Evolutionary conservation across 2,797 vertebrate genomes (phyloP), one percentile per base, ranked within the genome.

Genomic region (Tauraco hartlaubi): DNA sequence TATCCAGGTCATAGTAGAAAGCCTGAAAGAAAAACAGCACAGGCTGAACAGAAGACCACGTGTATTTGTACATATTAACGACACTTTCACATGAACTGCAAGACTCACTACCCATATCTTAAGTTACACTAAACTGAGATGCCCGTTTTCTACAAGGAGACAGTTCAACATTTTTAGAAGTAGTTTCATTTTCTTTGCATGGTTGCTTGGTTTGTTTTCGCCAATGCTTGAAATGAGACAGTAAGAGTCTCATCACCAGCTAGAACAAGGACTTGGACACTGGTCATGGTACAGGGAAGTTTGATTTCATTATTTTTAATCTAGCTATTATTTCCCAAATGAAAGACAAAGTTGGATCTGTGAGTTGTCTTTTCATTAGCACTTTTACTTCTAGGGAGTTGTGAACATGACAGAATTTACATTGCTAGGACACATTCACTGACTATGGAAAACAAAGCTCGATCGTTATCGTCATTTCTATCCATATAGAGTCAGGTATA

Each of bases 1-100:
- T 99, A 91, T 99, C 99, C 94, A 99, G 98, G 92, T 99, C 99
- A 4, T 99, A 99, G 80, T 99, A 98, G 97, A 99, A 99, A 21
- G 98, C 99, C 99, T 99, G 98, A 41, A 94, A 96, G 46, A 83
- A 33, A 90, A 96, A 94, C 0, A 72, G 49, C 26, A 88, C 11
- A 95, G 52, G 66, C 23, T 97, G 89, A 97, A 43, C 9, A 78
- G 33, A 10, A 90, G 17, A 63, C 20, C 19, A 41, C 2, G 0
- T 35, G 8, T 11, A 41, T 66, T 37, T 48, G 54, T 15, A 26
- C 7, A 22, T 15, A 39, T 4, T 22, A 31, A 31, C 1, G 2
- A 55, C 1, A 12, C 9, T 51, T 43, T 2, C 15, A 31, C 0
- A 15, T 6, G 13, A 11, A 11, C 74, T 89, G 37, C 61, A n/a